These are phyloP conservation scores for Hoplias malabaricus DNA, from an alignment of 2,113 vertebrate species.

Conservation along the genomic window DNA sequence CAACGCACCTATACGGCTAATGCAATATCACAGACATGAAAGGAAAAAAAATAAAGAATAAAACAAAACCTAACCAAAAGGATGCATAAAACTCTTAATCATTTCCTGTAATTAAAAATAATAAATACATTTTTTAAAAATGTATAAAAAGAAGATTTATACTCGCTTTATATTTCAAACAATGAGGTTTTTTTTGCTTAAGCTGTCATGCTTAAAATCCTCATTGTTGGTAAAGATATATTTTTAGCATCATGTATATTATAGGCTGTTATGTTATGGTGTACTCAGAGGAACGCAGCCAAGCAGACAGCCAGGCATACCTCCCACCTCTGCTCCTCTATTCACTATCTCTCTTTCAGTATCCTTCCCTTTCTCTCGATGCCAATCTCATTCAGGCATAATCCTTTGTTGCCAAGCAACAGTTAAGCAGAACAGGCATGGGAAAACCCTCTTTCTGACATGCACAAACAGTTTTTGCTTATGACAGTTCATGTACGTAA, in stretches of 20 bases:
- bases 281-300: slow-evolving; percentile 12
- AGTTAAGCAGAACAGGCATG: slow-evolving; percentile 6
- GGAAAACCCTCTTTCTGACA: slow-evolving; percentile 25
- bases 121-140: background rate
- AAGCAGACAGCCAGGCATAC: slow-evolving; percentile 8
- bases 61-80: too few species aligned
- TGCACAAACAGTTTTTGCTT: background rate
- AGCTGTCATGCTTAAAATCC: background rate
- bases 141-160: background rate
- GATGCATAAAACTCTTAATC: background rate
- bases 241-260: background rate
- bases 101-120: background rate
- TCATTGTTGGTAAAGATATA: background rate
- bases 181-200: background rate
- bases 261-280: background rate
- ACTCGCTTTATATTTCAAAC: background rate
- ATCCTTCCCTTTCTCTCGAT: slow-evolving; percentile 14
- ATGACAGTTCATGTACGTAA: background rate
- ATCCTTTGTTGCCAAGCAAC: slow-evolving; percentile 44
- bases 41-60: too few species aligned
- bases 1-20: too few species aligned
- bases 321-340: slow-evolving; percentile 6
- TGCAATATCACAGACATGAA: too few species aligned
- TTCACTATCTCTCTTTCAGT: slow-evolving; percentile 1
- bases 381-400: slow-evolving; percentile 17